phyloP scores from a whole-genome alignment of 2,888 invertebrate species.

The Onchidella celtica region DNA sequence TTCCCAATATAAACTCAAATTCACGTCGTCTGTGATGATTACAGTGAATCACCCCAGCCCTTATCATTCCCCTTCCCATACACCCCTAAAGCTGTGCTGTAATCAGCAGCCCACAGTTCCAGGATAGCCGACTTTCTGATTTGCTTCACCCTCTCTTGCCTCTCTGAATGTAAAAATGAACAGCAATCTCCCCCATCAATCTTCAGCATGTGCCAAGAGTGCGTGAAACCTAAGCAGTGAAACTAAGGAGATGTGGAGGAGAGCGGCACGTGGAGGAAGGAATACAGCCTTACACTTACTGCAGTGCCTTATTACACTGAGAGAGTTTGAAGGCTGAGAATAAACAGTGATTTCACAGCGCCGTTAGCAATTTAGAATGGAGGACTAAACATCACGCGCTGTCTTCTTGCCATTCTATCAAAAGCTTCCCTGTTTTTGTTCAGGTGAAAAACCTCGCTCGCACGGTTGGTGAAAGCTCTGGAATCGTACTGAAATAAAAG shows the following conservation, averaged over 20 bases:
- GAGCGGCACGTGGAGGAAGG: background rate
- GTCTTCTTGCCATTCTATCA: too few relatives aligned
- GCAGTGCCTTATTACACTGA: background rate
- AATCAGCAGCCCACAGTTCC: too few relatives aligned
- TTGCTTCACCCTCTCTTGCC: too few relatives aligned
- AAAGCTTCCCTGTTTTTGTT: background rate
- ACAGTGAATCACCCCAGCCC: too few relatives aligned
- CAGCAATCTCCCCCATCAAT: constrained; percentile 20
- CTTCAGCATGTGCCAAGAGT: constrained; percentile 1
- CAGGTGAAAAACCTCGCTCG: background rate
- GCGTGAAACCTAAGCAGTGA: background rate
- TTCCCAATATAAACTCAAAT: too few relatives aligned
- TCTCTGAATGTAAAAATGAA: too few relatives aligned
- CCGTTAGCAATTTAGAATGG: background rate
- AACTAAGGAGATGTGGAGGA: background rate
- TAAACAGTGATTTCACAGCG: background rate
- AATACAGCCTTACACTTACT: background rate
- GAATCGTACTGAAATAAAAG: background rate
- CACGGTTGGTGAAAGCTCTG: background rate
- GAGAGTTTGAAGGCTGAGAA: background rate
- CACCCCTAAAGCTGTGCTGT: too few relatives aligned
- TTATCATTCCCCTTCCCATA: too few relatives aligned
- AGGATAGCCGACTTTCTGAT: too few relatives aligned
- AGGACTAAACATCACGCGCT: too few relatives aligned
- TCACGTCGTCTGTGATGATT: too few relatives aligned